phyloP scores from a whole-genome alignment of 2,888 invertebrate genomes.

The Drepanosiphum platanoidis region DNA sequence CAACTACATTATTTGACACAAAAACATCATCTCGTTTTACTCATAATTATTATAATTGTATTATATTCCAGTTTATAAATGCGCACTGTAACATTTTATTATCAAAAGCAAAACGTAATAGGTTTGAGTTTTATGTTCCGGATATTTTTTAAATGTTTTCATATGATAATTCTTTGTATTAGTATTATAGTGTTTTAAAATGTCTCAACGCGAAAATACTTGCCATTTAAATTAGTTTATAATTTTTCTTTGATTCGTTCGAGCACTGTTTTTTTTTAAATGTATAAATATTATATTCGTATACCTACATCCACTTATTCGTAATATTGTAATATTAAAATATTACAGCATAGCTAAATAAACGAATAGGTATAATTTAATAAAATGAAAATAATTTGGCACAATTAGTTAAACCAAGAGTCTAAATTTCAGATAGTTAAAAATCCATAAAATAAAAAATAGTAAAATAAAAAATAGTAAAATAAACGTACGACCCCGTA shows the following conservation, averaged over 20 bases:
- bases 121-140: not conserved
- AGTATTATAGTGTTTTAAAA: not conserved
- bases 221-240: not conserved
- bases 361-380: no score
- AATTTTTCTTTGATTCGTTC: not conserved
- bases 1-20: not conserved
- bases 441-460: no score
- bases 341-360: no score
- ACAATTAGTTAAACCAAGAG: no score
- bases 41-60: slow-evolving; percentile 1
- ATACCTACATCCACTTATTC: not conserved
- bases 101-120: slow-evolving; percentile 20
- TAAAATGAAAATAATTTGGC: no score
- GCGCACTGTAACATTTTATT: not conserved
- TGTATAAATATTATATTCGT: not conserved
- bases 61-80: not conserved
- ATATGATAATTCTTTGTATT: not conserved
- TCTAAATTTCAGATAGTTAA: no score
- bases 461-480: no score
- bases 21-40: not conserved
- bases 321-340: not conserved
- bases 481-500: no score
- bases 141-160: not conserved
- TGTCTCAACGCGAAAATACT: not conserved
- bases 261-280: not conserved